phyloP scores from a whole-genome alignment of 2,888 invertebrate genomes.

The Hydraecia micacea region DNA sequence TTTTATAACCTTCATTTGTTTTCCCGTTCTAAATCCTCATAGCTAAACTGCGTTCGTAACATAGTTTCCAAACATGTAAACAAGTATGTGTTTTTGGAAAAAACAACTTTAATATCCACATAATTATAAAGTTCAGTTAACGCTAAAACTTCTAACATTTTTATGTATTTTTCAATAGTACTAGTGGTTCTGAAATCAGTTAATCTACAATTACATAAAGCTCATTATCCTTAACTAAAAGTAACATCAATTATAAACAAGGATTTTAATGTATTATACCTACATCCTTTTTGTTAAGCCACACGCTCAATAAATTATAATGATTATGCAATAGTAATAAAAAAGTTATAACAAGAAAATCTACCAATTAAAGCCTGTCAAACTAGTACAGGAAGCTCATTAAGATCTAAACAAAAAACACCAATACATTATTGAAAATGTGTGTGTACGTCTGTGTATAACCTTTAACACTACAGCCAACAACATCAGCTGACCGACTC shows the following conservation, averaged over 20 bases:
- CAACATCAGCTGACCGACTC: conserved; percentile 47
- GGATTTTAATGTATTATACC: not conserved
- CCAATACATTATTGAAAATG: not conserved
- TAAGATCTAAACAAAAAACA: conserved; percentile 46
- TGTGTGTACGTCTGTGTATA: not conserved
- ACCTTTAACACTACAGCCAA: not conserved
- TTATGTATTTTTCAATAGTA: not conserved
- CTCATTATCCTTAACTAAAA: too few species aligned
- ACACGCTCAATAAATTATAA: conserved; percentile 52
- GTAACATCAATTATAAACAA: not conserved
- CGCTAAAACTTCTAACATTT: not conserved
- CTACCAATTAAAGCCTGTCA: conserved; percentile 55
- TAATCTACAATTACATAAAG: too few species aligned
- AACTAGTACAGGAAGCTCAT: conserved; percentile 57
- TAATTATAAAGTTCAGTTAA: not conserved
- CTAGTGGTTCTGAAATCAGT: not conserved
- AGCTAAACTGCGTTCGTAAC: not conserved
- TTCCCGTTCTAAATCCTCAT: not conserved
- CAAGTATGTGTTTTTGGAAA: not conserved
- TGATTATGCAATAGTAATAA: conserved; percentile 40
- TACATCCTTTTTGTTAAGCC: conserved; percentile 30
- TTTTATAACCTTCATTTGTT: too few species aligned
- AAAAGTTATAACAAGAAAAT: conserved; percentile 51
- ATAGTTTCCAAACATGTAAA: not conserved
- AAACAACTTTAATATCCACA: not conserved